These are phyloP conservation scores for Pandion haliaetus DNA, from an alignment of 2,113 vertebrate species.

Conservation along the genomic window DNA sequence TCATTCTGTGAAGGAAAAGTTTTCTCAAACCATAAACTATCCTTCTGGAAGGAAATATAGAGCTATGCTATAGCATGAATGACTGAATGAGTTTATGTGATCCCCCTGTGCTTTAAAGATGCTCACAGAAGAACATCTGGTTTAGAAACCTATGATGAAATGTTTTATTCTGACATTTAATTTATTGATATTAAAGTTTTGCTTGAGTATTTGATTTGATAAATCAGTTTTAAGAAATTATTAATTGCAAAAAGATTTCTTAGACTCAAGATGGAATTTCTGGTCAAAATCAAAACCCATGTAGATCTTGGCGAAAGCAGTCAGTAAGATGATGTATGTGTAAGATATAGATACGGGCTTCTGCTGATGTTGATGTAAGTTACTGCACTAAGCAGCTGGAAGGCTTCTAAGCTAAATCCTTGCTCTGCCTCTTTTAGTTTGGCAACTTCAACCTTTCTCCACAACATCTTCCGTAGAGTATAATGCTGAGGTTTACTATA, in stretches of 20 bases:
- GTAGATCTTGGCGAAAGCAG: background rate
- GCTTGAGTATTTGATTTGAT: background rate
- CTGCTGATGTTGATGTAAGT: rapidly evolving
- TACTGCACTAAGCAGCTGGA: background rate
- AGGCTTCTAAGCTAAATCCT: background rate
- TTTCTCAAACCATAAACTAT: background rate
- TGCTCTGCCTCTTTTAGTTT: background rate
- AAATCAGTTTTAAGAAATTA: background rate
- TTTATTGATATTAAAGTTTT: background rate
- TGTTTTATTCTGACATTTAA: background rate
- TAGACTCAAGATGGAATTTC: background rate
- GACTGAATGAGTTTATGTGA: background rate
- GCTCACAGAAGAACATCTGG: background rate
- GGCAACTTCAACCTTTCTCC: background rate
- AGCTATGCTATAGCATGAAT: background rate
- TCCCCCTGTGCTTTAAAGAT: background rate
- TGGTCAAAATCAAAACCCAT: background rate
- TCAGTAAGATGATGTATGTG: background rate
- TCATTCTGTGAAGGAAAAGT: background rate
- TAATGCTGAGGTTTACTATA: background rate
- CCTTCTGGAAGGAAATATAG: background rate
- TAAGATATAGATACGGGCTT: background rate
- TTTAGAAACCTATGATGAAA: background rate
- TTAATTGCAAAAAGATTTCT: background rate
- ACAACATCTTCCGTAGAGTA: background rate